phyloP scores from a whole-genome alignment of 2,113 vertebrate species.

The Choloepus hoffmanni region DNA sequence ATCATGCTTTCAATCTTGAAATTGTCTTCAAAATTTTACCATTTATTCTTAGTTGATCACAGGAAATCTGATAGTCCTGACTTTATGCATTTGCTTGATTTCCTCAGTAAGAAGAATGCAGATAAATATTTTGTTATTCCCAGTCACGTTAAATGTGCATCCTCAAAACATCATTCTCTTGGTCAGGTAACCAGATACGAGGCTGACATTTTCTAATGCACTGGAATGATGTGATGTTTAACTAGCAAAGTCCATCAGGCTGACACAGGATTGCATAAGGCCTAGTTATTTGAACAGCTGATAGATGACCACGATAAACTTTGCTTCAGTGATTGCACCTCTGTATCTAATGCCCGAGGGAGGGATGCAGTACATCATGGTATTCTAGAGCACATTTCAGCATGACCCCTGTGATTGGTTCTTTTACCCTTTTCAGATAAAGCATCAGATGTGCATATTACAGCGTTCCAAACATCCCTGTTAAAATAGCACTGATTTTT shows the following conservation, averaged over 20 bases:
- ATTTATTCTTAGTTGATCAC: background rate
- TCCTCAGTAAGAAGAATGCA: background rate
- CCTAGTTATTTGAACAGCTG: slow-evolving; percentile 70
- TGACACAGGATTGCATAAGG: slow-evolving; percentile 51
- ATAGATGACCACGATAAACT: slow-evolving; percentile 76
- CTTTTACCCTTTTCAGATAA: slow-evolving; percentile 51
- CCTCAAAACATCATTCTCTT: slow-evolving; percentile 9
- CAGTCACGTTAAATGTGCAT: background rate
- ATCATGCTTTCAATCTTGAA: background rate
- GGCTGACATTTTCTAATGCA: slow-evolving; percentile 70
- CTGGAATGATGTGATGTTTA: slow-evolving; percentile 72
- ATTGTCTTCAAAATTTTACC: background rate
- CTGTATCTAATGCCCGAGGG: slow-evolving; percentile 53
- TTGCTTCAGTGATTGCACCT: slow-evolving; percentile 68
- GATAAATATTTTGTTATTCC: slow-evolving; percentile 47
- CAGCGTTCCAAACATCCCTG: background rate
- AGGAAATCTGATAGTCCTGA: background rate
- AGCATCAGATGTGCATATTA: slow-evolving; percentile 8
- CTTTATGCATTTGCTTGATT: background rate
- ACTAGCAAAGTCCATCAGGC: slow-evolving; percentile 67
- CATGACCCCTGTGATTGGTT: slow-evolving; percentile 33
- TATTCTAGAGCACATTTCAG: slow-evolving; percentile 23
- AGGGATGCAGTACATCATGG: slow-evolving; percentile 40
- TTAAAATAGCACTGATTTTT: slow-evolving; percentile 72
- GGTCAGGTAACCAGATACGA: slow-evolving; percentile 19